Evolutionary conservation across 2,888 invertebrate species (phyloP), one percentile per base, ranked within the genome.

Genomic region (Ecliptopera silaceata): DNA sequence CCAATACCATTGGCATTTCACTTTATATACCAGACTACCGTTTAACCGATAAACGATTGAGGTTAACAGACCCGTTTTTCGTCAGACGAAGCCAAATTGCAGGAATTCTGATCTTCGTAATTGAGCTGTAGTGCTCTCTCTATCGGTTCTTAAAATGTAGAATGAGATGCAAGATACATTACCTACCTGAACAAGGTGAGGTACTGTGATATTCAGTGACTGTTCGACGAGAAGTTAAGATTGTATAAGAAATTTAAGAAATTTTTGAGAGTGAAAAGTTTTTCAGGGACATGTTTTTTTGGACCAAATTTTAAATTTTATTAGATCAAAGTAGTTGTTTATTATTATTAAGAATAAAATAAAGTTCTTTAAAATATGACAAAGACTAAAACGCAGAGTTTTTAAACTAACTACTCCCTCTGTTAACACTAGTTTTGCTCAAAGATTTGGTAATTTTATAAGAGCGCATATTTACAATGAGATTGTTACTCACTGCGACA

Each of bases 51-150:
- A 42, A 42, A 49, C 46, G 22, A 67, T 65, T 34, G 67, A 70
- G 69, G 69, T 71, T 71, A 67, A 63, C 57, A 63, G 58, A 63
- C 26, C 58, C 56, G 59, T 58, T 64, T 59, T 60, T 36, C 22
- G 46, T 31, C 36, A 12, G 15, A 4, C 22, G 43, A 31, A 48
- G 32, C 20, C 12, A 45, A 39, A 47, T 31, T 47, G 17, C 42
- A 29, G 36, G 34, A 42, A 50, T 20, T 31, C 44, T 2, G 34
- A 49, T 10, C 8, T 22, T 32, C 5, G 34, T 15, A 10, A 13
- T 47, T 18, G 44, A 10, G 22, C 22, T 22, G 4, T 22, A 22
- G 22, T n/a, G 1, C 39, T 43, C 18, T 44, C 29, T 36, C 22
- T 36, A 11, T 39, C 12, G n/a, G 6, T 26, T 56, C 26, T 8